Conservation (phyloP, 2,113 vertebrate genomes). For the Brachionichthys hirsutus region DNA sequence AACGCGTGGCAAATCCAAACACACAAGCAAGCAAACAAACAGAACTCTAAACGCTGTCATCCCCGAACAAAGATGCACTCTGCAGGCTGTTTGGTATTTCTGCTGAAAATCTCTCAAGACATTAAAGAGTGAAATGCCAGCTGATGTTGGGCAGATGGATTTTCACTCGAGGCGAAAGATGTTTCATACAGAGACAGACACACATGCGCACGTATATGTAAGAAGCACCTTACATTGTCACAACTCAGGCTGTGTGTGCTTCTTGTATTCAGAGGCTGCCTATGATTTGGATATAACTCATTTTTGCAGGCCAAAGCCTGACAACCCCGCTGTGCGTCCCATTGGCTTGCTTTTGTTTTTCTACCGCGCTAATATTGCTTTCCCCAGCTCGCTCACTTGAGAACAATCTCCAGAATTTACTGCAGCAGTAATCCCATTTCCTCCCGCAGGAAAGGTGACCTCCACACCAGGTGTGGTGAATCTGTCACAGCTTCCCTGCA, state of each 20-base stretch:
- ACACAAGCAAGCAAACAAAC: constrained; percentile 12
- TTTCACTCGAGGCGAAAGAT: constrained; percentile 63
- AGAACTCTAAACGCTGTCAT: constrained; percentile 21
- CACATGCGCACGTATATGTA: constrained; percentile 40
- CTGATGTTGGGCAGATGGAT: constrained; percentile 56
- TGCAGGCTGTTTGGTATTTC: constrained; percentile 52
- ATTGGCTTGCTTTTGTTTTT: constrained; percentile 66
- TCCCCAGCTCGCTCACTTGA: constrained; percentile 47
- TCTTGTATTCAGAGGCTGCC: constrained; percentile 40
- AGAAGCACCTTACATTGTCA: constrained; percentile 26
- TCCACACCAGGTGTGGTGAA: constrained; percentile 48
- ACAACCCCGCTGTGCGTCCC: constrained; percentile 54
- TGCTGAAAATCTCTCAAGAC: constrained; percentile 52
- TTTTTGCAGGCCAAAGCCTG: constrained; percentile 53
- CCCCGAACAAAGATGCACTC: constrained; percentile 21
- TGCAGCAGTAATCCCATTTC: constrained; percentile 57
- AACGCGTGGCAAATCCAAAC: constrained; percentile 23
- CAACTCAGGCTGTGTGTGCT: constrained; percentile 33
- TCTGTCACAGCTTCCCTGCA: constrained; percentile 35
- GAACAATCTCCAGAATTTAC: constrained; percentile 66
- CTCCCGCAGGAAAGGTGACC: constrained; percentile 68
- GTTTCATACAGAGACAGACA: constrained; percentile 60
- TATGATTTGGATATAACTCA: constrained; percentile 61
- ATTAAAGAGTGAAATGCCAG: constrained; percentile 66
- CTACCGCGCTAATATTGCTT: constrained; percentile 47